Base-by-base conservation (phyloP, 2,113 vertebrate species). In the Morone saxatilis region DNA sequence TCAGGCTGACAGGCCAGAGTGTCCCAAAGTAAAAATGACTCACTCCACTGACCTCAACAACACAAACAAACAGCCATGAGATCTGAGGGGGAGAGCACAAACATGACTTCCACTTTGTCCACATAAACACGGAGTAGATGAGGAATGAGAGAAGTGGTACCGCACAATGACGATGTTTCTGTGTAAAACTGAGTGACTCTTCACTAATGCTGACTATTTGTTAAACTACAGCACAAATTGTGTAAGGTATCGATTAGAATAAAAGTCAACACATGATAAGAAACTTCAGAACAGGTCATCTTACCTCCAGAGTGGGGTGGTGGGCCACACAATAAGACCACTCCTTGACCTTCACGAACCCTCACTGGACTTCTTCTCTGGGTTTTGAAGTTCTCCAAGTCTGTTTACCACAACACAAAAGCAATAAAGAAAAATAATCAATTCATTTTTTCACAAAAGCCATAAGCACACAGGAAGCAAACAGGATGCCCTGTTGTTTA, bases 341-440 rank as follows among this genome's bases (percentile, higher is more conserved):
- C 97, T 66, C 98, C 98, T 92, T 99, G 98, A 72, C 98, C 98
- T 80, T 97, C 97, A 7, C 98, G 97, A 10, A 98, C 98, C 0
- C 96, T 97, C 78, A 99, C 98, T 0, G 97, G 97, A 95, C 95
- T 99, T 90, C 98, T 94, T 1, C 93, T 96, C 80, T 97, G 95
- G 5, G 96, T 96, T 92, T 98, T 97, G 94, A 99, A 99, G 92
- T 96, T 98, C 89, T 99, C 98, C 3, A 99, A 93, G 90, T 98
- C 98, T 99, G 95, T 85, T 78, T 80, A 92, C 61, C 84, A 65
- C 73, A 84, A 89, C 61, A 71, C 77, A 92, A 81, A 90, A 75
- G 56, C 80, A 89, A 80, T 71, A 78, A 84, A 81, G 43, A 14
- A 67, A 57, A 71, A 74, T 25, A 61, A 83, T 82, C 8, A 88